Evolutionary conservation across 2,113 vertebrate genomes (phyloP), one percentile per base, ranked within the genome.

Genomic region (Lasiurus borealis): DNA sequence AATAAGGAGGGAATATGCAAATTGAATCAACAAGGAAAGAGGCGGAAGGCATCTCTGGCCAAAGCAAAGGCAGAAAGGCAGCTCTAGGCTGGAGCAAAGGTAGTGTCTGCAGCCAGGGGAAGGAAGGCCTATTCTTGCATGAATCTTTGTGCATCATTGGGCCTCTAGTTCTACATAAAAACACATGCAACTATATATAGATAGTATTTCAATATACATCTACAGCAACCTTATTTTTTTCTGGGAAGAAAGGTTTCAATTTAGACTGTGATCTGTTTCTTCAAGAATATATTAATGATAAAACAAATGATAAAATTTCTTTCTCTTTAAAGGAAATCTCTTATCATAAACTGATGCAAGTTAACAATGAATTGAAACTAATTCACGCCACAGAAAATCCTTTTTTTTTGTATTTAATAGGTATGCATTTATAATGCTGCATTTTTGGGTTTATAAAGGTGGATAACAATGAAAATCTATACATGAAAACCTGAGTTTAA

Each of bases 401-500:
- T 71, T 78, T n/a, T 18, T 68, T 90, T 27, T 0, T 34, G 8
- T 57, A 40, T 75, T 97, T 72, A 76, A 84, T 64, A 86, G n/a
- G 59, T 52, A 81, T 18, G 9, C 6, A 59, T 91, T 88, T 23
- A 85, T 69, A 64, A 88, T 72, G 34, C 46, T 15, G 3, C 76
- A 57, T 54, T 95, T 75, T 66, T 2, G 62, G 66, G 5, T 57
- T 85, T 57, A 71, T 7, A 84, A 23, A 50, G 18, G 23, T 68
- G 9, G 25, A 50, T 89, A 73, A 86, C 86, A 88, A 92, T 85
- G 27, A 91, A 91, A 90, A 91, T 6, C 21, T 93, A 11, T 64
- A 40, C 81, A 31, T 95, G n/a, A 34, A 18, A 94, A 82, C 21
- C 12, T 40, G 40, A 68, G 16, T 87, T 93, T 94, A 92, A 96